These are phyloP conservation scores for Miopithecus talapoin DNA, from an alignment of 2,797 vertebrate genomes.

Conservation along the genomic window DNA sequence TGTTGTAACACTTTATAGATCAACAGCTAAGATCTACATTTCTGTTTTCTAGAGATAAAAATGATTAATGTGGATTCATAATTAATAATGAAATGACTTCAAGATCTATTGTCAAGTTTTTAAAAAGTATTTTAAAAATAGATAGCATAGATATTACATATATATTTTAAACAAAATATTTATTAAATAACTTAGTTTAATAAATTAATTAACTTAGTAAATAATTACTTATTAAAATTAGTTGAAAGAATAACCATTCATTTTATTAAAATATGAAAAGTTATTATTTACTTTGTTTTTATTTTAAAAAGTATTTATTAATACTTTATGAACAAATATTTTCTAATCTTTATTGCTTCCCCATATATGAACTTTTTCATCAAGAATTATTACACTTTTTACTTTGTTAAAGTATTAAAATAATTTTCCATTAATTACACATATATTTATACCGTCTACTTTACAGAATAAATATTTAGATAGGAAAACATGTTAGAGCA, in stretches of 20 bases:
- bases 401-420: not conserved
- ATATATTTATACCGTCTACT: not conserved
- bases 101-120: no score
- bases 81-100: no score
- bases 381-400: not conserved
- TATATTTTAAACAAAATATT: not conserved
- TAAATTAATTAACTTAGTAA: no score
- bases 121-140: no score
- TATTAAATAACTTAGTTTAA: not conserved
- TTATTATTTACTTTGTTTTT: no score
- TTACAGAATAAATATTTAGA: slow-evolving; percentile 8
- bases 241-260: no score
- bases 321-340: not conserved
- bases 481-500: not conserved
- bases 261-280: no score
- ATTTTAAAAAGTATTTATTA: not conserved
- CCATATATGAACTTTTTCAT: not conserved
- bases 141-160: not conserved
- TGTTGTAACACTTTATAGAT: not conserved
- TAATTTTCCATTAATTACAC: not conserved
- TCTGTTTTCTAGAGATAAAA: no score
- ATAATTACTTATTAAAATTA: not conserved
- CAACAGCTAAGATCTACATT: not conserved
- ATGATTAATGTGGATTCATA: no score
- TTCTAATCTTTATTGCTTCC: not conserved